Evolutionary conservation across 2,797 vertebrate genomes (phyloP).

Genomic region (Muraenolepis orangiensis): DNA sequence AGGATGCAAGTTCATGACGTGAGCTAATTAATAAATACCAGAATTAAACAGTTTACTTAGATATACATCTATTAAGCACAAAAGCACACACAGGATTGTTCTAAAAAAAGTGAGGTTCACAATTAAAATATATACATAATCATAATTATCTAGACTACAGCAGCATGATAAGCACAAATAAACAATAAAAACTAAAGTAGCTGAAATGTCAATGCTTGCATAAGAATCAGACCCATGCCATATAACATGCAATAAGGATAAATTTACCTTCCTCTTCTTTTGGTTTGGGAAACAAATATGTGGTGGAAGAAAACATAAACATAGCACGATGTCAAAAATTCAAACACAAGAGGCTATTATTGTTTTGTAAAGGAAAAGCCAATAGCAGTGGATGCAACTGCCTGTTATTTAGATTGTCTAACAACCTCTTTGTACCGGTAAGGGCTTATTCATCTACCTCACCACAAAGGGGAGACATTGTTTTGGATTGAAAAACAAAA

Average conservation of each 20-base stretch:
- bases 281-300: slow-evolving; percentile 47
- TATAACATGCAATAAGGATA: slow-evolving; percentile 30
- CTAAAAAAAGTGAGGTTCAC: background rate
- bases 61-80: background rate
- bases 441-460: background rate
- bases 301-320: slow-evolving; percentile 43
- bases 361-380: background rate
- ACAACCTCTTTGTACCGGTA: background rate
- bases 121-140: background rate
- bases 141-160: background rate
- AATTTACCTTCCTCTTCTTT: slow-evolving; percentile 93
- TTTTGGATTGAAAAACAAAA: background rate
- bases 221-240: slow-evolving; percentile 37
- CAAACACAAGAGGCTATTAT: background rate
- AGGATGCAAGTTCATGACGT: background rate
- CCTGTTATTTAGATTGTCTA: background rate
- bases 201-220: background rate
- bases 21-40: background rate
- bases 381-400: background rate
- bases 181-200: background rate
- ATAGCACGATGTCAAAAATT: background rate
- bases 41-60: background rate
- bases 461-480: background rate
- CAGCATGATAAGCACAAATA: background rate
- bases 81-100: background rate